Evolutionary conservation across 2,888 invertebrate species (phyloP).

Genomic region (Dynastes maya): DNA sequence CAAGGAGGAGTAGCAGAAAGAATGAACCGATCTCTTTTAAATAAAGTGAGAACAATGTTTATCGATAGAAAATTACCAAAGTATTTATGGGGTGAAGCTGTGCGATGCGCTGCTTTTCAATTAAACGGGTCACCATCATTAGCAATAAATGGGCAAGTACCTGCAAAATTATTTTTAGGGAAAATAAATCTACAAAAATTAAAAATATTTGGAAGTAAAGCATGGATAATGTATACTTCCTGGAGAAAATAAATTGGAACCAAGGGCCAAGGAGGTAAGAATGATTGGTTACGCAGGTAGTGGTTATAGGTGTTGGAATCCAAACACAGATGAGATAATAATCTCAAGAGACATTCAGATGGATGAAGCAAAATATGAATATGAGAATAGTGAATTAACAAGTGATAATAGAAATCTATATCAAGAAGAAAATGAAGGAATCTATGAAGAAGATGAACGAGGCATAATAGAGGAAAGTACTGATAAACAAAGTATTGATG

Average conservation of each 20-base stretch:
- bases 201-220: constrained; percentile 44
- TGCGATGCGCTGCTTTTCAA: constrained; percentile 35
- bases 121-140: constrained; percentile 40
- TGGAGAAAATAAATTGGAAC: too few relatives aligned
- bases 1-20: constrained; percentile 42
- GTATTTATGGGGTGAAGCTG: constrained; percentile 46
- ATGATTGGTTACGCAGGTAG: too few relatives aligned
- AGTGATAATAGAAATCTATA: background rate
- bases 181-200: constrained; percentile 40
- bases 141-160: constrained; percentile 28
- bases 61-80: constrained; percentile 38
- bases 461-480: background rate
- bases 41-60: constrained; percentile 37
- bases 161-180: constrained; percentile 36
- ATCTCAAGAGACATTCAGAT: too few relatives aligned
- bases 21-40: constrained; percentile 40
- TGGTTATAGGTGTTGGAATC: too few relatives aligned
- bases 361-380: too few relatives aligned
- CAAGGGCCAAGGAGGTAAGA: too few relatives aligned
- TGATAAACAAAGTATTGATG: background rate
- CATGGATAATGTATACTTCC: background rate
- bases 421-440: constrained; percentile 5
- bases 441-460: background rate
- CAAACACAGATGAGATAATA: too few relatives aligned
- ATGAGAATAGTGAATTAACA: too few relatives aligned